phyloP scores from a whole-genome alignment of 2,888 invertebrate species.

The Monopis laevigella region DNA sequence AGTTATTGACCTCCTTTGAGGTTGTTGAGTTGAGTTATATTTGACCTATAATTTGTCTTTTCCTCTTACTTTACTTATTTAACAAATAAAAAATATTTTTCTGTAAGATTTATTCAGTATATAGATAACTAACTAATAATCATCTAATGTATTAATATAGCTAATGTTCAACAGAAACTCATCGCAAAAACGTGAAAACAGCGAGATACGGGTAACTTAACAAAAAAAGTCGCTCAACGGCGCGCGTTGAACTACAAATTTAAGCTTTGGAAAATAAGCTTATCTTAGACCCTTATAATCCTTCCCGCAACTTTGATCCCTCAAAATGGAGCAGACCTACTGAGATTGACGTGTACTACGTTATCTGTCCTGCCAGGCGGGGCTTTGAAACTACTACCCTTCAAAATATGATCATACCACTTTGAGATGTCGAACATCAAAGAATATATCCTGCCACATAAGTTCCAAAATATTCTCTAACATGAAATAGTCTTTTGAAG shows the following conservation, averaged over 20 bases:
- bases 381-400: slow-evolving; percentile 38
- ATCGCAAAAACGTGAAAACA: too few species aligned
- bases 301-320: slow-evolving; percentile 59
- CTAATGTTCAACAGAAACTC: too few species aligned
- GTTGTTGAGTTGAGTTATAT: too few species aligned
- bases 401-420: slow-evolving; percentile 26
- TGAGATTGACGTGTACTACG: slow-evolving; percentile 57
- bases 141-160: too few species aligned
- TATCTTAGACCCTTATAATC: slow-evolving; percentile 65
- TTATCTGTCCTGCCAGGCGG: slow-evolving; percentile 52
- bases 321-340: slow-evolving; percentile 51
- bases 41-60: not conserved
- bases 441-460: slow-evolving; percentile 15
- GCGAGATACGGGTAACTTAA: too few species aligned
- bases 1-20: too few species aligned
- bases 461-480: slow-evolving; percentile 1
- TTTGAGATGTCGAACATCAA: slow-evolving; percentile 14
- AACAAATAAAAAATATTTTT: slow-evolving; percentile 1
- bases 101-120: too few species aligned
- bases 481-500: slow-evolving; percentile 8
- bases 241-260: slow-evolving; percentile 38
- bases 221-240: slow-evolving; percentile 20
- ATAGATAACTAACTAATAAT: too few species aligned
- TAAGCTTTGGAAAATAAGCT: slow-evolving; percentile 55
- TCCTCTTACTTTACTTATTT: not conserved